Evolutionary conservation across 2,888 invertebrate species (phyloP).

Genomic region (Noctua pronuba): DNA sequence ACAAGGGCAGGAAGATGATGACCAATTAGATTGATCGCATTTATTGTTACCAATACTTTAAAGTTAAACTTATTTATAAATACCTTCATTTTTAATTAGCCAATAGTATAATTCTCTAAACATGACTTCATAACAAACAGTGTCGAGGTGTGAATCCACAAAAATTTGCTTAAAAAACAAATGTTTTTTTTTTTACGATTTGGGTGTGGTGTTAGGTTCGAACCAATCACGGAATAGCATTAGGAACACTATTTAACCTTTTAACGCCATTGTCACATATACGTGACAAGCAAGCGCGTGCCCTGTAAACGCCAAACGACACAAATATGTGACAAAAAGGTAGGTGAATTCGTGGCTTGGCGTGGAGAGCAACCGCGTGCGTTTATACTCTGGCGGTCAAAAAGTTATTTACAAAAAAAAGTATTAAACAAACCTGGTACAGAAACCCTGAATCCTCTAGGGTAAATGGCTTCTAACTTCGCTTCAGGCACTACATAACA

Average conservation of each 20-base stretch:
- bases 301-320: too few relatives aligned
- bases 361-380: too few relatives aligned
- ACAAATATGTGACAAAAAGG: too few relatives aligned
- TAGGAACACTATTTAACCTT: not conserved
- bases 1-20: too few relatives aligned
- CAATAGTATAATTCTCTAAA: not conserved
- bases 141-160: not conserved
- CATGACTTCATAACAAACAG: not conserved
- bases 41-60: not conserved
- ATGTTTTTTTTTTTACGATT: not conserved
- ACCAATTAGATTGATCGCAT: not conserved
- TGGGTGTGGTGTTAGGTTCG: not conserved
- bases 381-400: too few relatives aligned
- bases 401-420: not conserved
- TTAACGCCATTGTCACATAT: too few relatives aligned
- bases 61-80: too few relatives aligned
- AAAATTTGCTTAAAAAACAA: not conserved
- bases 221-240: too few relatives aligned
- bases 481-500: constrained; percentile 87
- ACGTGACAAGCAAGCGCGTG: too few relatives aligned
- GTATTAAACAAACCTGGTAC: constrained; percentile 87
- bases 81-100: not conserved
- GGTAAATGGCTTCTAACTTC: constrained; percentile 90
- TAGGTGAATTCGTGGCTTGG: too few relatives aligned
- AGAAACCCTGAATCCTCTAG: constrained; percentile 91